These are phyloP conservation scores for Donacobius atricapilla DNA, from an alignment of 2,113 vertebrate species.

Conservation along the genomic window DNA sequence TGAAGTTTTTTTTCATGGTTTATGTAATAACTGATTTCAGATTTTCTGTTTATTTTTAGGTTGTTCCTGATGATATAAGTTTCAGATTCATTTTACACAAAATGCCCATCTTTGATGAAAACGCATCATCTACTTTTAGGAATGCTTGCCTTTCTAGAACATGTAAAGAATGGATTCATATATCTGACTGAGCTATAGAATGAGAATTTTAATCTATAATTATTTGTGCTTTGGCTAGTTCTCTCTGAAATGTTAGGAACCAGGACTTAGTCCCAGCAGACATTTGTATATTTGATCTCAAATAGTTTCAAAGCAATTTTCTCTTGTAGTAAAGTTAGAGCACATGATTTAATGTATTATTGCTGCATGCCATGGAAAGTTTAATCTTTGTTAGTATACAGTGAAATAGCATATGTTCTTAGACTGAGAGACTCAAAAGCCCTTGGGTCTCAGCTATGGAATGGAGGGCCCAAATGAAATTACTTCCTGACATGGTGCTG, in stretches of 20 bases:
- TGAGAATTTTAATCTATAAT: neutral
- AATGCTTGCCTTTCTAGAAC: neutral
- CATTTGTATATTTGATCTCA: neutral
- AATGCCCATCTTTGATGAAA: neutral
- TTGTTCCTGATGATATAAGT: neutral
- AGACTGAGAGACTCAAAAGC: neutral
- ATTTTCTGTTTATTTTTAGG: neutral
- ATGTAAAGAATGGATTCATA: neutral
- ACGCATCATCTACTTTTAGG: neutral
- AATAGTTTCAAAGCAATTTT: neutral
- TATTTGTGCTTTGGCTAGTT: neutral
- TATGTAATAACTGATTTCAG: neutral
- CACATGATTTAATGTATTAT: neutral
- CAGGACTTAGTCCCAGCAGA: neutral
- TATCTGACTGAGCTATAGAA: neutral
- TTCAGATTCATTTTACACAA: neutral
- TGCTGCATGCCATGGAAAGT: neutral
- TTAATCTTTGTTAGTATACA: neutral
- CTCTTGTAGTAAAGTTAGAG: neutral
- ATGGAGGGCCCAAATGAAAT: neutral
- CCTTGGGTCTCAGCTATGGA: neutral
- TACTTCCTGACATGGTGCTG: neutral
- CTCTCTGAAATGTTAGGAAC: neutral
- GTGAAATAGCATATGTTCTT: neutral
- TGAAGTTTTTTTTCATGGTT: neutral